phyloP scores from a whole-genome alignment of 1,140 invertebrate genomes.

The Apis laboriosa region DNA sequence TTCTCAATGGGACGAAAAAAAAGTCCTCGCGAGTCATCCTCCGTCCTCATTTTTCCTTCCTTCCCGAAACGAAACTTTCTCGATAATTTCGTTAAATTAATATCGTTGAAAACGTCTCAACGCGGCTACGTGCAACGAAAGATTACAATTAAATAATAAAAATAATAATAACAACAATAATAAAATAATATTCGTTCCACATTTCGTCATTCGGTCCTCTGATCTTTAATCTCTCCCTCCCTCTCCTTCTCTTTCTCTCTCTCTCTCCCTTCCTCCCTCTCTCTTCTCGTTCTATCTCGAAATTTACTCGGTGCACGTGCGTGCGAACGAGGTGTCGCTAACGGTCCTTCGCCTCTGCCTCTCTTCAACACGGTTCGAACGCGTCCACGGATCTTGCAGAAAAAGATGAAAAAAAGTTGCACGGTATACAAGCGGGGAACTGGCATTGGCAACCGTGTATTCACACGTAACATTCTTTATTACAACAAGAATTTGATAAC shows the following conservation, averaged over 20 bases:
- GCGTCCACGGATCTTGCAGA: conserved; percentile 31
- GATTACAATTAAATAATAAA: no score
- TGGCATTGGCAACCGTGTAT: conserved; percentile 39
- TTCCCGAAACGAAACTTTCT: background rate
- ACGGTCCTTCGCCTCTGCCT: conserved; percentile 53
- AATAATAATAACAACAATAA: no score
- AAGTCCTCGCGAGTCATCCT: background rate
- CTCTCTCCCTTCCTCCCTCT: background rate
- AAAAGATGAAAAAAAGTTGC: conserved; percentile 50
- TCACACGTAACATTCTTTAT: conserved; percentile 43
- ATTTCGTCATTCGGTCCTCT: background rate
- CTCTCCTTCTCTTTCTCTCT: background rate
- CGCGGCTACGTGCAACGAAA: background rate
- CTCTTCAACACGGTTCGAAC: conserved; percentile 31
- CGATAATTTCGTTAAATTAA: background rate
- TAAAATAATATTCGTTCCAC: background rate
- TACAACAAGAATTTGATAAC: background rate
- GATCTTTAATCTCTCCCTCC: conserved; percentile 33
- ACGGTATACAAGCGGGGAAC: background rate
- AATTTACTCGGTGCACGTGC: conserved; percentile 60
- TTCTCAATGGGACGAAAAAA: background rate
- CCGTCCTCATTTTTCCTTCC: no score
- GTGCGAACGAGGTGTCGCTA: conserved; percentile 61
- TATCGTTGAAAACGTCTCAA: background rate
- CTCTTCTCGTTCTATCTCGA: conserved; percentile 17